Evolutionary conservation across 2,888 invertebrate species (phyloP).

Genomic region (Dynastes maya): DNA sequence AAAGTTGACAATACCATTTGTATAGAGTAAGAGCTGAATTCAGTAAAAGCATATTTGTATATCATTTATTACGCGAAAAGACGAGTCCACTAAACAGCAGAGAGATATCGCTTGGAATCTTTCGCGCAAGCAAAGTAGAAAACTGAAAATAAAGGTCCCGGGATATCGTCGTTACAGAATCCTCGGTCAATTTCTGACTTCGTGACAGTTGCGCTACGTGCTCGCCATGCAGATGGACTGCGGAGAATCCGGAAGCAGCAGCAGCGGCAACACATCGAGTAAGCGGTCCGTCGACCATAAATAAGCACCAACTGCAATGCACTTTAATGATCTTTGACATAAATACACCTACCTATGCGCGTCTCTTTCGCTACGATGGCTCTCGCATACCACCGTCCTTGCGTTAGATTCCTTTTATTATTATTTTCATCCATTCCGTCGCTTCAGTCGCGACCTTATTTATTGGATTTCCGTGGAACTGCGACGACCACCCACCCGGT

Average conservation of each 20-base stretch:
- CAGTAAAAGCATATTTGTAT: too few relatives aligned
- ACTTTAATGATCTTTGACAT: constrained; percentile 42
- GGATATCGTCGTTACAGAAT: constrained; percentile 16
- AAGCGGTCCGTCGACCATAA: constrained; percentile 19
- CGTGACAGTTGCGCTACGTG: constrained; percentile 19
- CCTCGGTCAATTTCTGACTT: constrained; percentile 22
- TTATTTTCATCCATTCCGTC: constrained; percentile 30
- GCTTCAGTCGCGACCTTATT: constrained; percentile 33
- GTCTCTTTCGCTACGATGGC: neutral
- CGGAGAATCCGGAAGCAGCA: neutral
- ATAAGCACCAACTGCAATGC: constrained; percentile 34
- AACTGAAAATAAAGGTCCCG: constrained; percentile 8
- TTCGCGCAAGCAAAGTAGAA: neutral
- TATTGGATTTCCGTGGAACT: constrained; percentile 34
- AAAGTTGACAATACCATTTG: too few relatives aligned
- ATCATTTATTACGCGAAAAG: too few relatives aligned
- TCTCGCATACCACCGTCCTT: neutral
- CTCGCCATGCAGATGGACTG: constrained; percentile 5
- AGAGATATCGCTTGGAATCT: neutral
- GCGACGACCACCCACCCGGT: constrained; percentile 12
- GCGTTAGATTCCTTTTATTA: constrained; percentile 8
- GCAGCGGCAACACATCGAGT: neutral
- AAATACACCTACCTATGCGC: constrained; percentile 21
- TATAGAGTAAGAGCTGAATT: too few relatives aligned
- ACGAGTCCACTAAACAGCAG: neutral